These are phyloP conservation scores for Drosophila tanythrix DNA, from an alignment of 2,888 invertebrate genomes.

Conservation along the genomic window DNA sequence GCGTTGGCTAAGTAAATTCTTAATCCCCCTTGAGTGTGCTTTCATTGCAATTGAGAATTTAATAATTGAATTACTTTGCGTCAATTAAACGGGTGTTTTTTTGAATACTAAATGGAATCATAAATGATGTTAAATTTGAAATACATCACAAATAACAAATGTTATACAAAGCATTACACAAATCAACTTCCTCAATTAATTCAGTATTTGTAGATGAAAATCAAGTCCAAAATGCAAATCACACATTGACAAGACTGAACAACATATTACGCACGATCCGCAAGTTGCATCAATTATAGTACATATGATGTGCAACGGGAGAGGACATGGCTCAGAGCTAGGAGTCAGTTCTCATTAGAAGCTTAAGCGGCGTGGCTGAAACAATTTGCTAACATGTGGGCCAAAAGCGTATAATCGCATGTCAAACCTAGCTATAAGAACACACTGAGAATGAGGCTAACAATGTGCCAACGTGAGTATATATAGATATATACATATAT, in stretches of 20 bases:
- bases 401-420: conserved; percentile 57
- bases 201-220: neutral
- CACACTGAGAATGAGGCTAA: conserved; percentile 40
- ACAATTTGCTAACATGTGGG: conserved; percentile 43
- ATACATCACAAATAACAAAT: neutral
- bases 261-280: conserved; percentile 10
- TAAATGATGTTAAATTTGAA: neutral
- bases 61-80: conserved; percentile 7
- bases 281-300: conserved; percentile 31
- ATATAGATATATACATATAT: conserved; percentile 7
- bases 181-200: neutral
- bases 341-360: conserved; percentile 34
- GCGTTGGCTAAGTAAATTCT: conserved; percentile 6
- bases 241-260: conserved; percentile 1
- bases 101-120: neutral
- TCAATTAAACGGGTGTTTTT: neutral
- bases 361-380: conserved; percentile 11
- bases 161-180: neutral
- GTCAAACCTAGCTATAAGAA: conserved; percentile 46
- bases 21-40: conserved; percentile 3
- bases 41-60: neutral
- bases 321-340: conserved; percentile 5
- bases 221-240: neutral
- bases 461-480: conserved; percentile 31
- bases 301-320: conserved; percentile 22